phyloP scores from a whole-genome alignment of 2,113 vertebrate genomes.

The Proteles cristata region DNA sequence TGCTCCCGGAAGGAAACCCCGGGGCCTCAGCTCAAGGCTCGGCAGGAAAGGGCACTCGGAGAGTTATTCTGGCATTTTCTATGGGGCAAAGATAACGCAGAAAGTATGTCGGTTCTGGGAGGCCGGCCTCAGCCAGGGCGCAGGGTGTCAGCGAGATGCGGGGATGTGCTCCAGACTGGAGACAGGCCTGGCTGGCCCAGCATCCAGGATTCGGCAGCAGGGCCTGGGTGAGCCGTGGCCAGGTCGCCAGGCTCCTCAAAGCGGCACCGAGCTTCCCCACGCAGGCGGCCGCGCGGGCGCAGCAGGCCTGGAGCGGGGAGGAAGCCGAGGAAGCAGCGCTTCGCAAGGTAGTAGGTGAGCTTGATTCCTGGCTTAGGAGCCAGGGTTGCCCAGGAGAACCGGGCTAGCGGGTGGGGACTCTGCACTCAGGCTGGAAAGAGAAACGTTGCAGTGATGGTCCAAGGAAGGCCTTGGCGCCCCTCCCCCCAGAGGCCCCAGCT shows the following conservation, averaged over 20 bases:
- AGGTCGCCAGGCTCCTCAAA: background rate
- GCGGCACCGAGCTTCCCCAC: background rate
- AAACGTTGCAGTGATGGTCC: background rate
- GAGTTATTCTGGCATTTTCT: rapidly evolving
- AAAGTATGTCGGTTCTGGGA: background rate
- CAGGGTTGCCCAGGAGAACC: background rate
- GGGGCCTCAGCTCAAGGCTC: background rate
- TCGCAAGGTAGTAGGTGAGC: background rate
- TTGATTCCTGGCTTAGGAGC: background rate
- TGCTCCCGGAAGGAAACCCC: background rate
- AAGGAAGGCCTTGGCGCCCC: background rate
- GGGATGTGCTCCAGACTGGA: rapidly evolving
- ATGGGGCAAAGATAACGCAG: background rate
- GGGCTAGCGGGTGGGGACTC: background rate
- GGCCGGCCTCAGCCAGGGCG: rapidly evolving
- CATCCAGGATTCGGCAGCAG: rapidly evolving
- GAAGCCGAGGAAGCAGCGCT: background rate
- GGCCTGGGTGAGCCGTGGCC: background rate
- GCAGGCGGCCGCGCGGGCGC: too few species aligned
- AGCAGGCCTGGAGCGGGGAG: background rate
- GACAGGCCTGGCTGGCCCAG: background rate
- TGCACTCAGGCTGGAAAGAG: constrained; percentile 28
- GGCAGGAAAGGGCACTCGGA: background rate
- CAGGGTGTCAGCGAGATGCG: background rate
- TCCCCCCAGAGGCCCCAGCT: background rate